Percentiles rank a stretch among this genome's conserved stretches.
These are phyloP conservation scores for Beroe ovata DNA, from an alignment of 37 sponge, comb jelly and placozoan genomes.

Conservation along the genomic window DNA sequence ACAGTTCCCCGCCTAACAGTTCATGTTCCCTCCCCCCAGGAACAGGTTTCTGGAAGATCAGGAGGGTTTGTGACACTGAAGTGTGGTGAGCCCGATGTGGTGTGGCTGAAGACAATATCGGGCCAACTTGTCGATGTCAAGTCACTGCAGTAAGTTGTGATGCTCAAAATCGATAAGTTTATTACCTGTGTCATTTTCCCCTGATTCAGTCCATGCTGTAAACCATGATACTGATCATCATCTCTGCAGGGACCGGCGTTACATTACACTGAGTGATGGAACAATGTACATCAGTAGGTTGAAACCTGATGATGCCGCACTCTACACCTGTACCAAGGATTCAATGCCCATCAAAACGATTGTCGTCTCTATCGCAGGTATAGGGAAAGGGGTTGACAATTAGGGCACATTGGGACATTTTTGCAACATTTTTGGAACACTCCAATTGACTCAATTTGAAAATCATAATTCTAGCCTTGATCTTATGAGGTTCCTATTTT, in stretches of 20 bases:
- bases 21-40: too few species aligned
- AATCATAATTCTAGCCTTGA: too few species aligned
- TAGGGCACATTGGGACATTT: too few species aligned
- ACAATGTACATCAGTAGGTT: constrained; percentile 63
- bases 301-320: neutral
- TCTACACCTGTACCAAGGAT: constrained; percentile 2
- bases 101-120: neutral
- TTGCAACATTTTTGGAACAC: too few species aligned
- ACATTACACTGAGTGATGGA: neutral
- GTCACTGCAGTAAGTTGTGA: constrained; percentile 17
- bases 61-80: constrained; percentile 41
- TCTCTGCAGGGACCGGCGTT: neutral
- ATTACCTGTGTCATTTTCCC: neutral
- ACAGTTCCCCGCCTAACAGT: too few species aligned
- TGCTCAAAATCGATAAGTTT: too few species aligned
- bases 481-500: too few species aligned
- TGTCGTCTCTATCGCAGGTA: constrained; percentile 17
- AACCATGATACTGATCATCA: neutral
- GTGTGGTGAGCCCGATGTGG: neutral
- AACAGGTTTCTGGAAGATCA: neutral
- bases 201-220: neutral
- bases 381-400: too few species aligned
- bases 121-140: neutral
- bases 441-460: too few species aligned
- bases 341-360: neutral